Evolutionary conservation across 2,113 vertebrate genomes (phyloP).

Genomic region (Otocyon megalotis): DNA sequence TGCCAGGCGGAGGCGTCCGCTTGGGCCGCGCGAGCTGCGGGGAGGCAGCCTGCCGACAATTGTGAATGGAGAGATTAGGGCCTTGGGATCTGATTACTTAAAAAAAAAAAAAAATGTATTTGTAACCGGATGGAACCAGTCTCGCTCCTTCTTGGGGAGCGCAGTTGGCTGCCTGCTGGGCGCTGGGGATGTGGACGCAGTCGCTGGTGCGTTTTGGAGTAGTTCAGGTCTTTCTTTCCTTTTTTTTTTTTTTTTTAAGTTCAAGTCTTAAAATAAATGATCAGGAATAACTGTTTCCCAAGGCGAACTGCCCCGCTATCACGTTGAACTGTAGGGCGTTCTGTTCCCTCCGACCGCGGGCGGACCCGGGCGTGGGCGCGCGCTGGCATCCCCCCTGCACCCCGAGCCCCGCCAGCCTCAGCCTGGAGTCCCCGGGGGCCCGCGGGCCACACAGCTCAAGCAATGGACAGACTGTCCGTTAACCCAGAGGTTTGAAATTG

Average conservation of each 20-base stretch:
- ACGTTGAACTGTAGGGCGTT: rapidly evolving
- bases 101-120: not conserved
- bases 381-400: not conserved
- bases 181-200: not conserved
- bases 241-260: no score
- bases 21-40: rapidly evolving
- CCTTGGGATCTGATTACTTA: not conserved
- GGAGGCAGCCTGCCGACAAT: not conserved
- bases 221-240: no score
- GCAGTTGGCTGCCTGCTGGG: not conserved
- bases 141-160: not conserved
- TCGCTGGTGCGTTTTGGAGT: not conserved
- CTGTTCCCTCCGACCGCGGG: not conserved
- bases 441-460: not conserved
- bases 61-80: not conserved
- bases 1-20: not conserved
- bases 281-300: not conserved
- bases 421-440: not conserved
- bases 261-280: not conserved
- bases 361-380: not conserved
- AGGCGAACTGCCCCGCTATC: not conserved
- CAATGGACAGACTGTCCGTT: not conserved
- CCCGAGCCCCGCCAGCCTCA: not conserved
- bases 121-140: not conserved
- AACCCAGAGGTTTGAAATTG: not conserved